Percentiles rank a stretch among this genome's conserved stretches.
Evolutionary conservation across 2,113 vertebrate species (phyloP).

Genomic region (Pachyramphus minor): DNA sequence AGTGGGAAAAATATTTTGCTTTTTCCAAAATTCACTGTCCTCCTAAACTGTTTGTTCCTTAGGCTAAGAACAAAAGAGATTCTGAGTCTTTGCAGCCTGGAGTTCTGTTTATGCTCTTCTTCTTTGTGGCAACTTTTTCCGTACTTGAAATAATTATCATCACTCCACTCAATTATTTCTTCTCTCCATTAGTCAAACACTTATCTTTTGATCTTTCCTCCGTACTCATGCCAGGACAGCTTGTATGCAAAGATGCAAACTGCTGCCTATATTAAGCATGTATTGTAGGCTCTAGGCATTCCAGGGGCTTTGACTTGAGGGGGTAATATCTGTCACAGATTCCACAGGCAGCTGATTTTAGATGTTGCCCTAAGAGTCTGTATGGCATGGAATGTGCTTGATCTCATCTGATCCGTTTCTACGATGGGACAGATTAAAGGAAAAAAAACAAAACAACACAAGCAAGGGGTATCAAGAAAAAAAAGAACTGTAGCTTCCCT

Average conservation of each 20-base stretch:
- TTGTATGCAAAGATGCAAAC: background rate
- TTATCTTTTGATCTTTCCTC: slow-evolving; percentile 33
- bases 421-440: background rate
- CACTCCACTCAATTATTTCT: slow-evolving; percentile 16
- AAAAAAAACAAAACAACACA: background rate
- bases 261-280: background rate
- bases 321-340: background rate
- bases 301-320: background rate
- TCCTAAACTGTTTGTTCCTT: background rate
- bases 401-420: background rate
- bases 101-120: background rate
- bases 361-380: background rate
- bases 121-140: background rate
- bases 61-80: background rate
- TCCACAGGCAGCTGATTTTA: background rate
- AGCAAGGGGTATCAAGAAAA: background rate
- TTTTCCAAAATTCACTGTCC: background rate
- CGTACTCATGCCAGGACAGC: background rate
- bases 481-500: background rate
- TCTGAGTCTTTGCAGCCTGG: background rate
- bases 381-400: background rate
- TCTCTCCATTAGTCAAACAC: background rate
- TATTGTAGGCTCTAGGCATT: background rate
- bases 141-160: background rate
- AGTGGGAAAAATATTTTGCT: background rate